These are phyloP conservation scores for Hemicentrotus pulcherrimus DNA, from an alignment of 35 echinoderm and acorn worm genomes.

Conservation along the genomic window DNA sequence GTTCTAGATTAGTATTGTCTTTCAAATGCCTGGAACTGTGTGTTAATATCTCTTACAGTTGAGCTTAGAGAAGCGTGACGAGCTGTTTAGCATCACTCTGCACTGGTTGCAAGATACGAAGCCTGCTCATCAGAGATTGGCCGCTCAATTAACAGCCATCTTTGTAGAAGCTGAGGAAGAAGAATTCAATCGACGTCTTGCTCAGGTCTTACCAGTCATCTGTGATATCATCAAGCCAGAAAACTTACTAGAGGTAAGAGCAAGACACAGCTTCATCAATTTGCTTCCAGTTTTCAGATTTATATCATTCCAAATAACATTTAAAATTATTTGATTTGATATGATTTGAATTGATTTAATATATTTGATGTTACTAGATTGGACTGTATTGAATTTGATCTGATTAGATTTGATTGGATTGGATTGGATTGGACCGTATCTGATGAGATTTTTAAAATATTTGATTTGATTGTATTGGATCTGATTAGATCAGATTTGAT, in stretches of 20 bases:
- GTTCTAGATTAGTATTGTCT: too few species aligned
- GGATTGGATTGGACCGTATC: too few species aligned
- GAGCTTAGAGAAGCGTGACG: constrained; percentile 54
- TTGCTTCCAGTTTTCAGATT: too few species aligned
- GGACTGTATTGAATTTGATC: too few species aligned
- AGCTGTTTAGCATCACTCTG: constrained; percentile 59
- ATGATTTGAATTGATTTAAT: too few species aligned
- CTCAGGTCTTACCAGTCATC: constrained; percentile 52
- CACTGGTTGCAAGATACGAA: constrained; percentile 82
- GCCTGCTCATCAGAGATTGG: constrained; percentile 70
- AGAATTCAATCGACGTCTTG: constrained; percentile 54
- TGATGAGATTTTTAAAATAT: too few species aligned
- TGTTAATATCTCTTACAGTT: constrained; percentile 26
- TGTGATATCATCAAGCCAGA: constrained; percentile 66
- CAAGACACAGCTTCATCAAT: not conserved
- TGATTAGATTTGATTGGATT: too few species aligned
- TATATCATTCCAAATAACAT: not conserved
- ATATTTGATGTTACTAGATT: too few species aligned
- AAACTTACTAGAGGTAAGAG: constrained; percentile 61
- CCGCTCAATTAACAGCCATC: constrained; percentile 78
- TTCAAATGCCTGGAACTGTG: not conserved
- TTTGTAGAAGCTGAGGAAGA: constrained; percentile 82
- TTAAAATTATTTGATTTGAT: too few species aligned
- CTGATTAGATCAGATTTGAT: too few species aligned
- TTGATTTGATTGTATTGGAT: too few species aligned